Base-by-base conservation (phyloP, 2,113 vertebrate genomes). In the Cryptomyrus ogoouensis region DNA sequence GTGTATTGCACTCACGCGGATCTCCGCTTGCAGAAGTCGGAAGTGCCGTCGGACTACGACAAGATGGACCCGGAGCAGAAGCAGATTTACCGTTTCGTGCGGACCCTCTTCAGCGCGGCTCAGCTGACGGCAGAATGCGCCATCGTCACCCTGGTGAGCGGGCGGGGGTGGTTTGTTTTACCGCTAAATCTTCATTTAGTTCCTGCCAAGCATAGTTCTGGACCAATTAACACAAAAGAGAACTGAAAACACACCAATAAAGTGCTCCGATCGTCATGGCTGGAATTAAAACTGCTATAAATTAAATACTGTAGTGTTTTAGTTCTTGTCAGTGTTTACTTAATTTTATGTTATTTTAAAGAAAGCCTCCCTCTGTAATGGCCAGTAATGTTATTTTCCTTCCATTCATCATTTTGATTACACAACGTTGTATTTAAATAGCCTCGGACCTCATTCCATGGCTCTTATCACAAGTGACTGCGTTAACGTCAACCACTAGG, bases 101-200 rank as follows among this genome's bases (percentile, higher is more conserved):
- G 98, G 91, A 99, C 98, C 0, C 96, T 99, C 91, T 99, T 99
- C 96, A 99, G 98, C 91, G 98, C 98, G 49, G 98, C 98, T 74
- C 98, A 99, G 94, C 97, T 99, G 95, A 99, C 98, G 3, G 98
- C 98, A 10, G 98, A 99, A 96, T 99, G 98, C 94, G 98, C 98
- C 95, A 98, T 99, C 88, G 98, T 99, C 93, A 99, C 98, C 90
- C 94, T 99, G 97, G 98, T 99, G 92, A 98, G 98, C 95, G 35
- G 39, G 31, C 1, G 17, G 39, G 44, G 44, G n/a, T 3, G 62
- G 21, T 4, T 46, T 5, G 46, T 50, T n/a, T 86, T n/a, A n/a
- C 24, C 7, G 46, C 27, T 6, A 31, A 1, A 70, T 27, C n/a
- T 31, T 66, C 62, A 27, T 66, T 66, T 66, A 27, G 8, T 84